A percentile compares a stretch with the other conserved stretches of the same genome.
phyloP scores from a whole-genome alignment of 2,888 invertebrate species.

The Drosophila helvetica region DNA sequence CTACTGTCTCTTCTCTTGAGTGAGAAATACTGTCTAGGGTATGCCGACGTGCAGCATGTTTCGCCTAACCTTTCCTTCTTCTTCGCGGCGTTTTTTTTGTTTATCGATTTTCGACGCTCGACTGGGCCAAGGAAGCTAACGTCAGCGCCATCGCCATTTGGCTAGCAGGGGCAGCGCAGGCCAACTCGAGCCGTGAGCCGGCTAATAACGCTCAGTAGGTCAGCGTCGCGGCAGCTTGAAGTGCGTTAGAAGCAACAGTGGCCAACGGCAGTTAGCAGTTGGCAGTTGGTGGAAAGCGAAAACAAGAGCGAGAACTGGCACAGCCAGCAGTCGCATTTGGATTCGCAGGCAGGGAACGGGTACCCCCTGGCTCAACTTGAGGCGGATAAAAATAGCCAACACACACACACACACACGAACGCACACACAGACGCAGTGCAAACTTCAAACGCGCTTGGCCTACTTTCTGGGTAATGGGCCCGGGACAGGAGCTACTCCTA shows the following conservation, averaged over 20 bases:
- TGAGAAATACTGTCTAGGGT: slow-evolving; percentile 19
- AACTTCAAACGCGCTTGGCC: slow-evolving; percentile 80
- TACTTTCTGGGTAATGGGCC: slow-evolving; percentile 70
- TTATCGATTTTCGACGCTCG: slow-evolving; percentile 75
- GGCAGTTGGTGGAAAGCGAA: slow-evolving; percentile 4
- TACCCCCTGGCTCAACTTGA: slow-evolving; percentile 54
- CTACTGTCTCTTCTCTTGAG: not conserved
- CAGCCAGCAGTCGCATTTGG: slow-evolving; percentile 32
- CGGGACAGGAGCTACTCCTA: slow-evolving; percentile 60
- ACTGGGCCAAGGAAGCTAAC: slow-evolving; percentile 33
- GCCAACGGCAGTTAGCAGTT: slow-evolving; percentile 57
- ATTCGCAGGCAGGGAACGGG: slow-evolving; percentile 30
- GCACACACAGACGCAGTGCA: slow-evolving; percentile 46
- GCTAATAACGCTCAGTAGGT: slow-evolving; percentile 76
- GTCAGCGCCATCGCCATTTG: slow-evolving; percentile 24
- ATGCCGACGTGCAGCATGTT: slow-evolving; percentile 17
- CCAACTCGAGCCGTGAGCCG: slow-evolving; percentile 52
- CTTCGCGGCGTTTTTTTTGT: slow-evolving; percentile 32
- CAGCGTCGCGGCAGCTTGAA: slow-evolving; percentile 66
- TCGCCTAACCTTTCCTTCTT: slow-evolving; percentile 19
- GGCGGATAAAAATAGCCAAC: slow-evolving; percentile 65
- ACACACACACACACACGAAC: slow-evolving; percentile 27
- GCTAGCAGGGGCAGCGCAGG: slow-evolving; percentile 5
- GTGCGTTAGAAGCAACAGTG: slow-evolving; percentile 77
- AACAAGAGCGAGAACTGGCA: slow-evolving; percentile 61